Percentiles rank a stretch among this genome's conserved stretches.
phyloP scores from a whole-genome alignment of 2,797 vertebrate species.

The Octomys mimax region DNA sequence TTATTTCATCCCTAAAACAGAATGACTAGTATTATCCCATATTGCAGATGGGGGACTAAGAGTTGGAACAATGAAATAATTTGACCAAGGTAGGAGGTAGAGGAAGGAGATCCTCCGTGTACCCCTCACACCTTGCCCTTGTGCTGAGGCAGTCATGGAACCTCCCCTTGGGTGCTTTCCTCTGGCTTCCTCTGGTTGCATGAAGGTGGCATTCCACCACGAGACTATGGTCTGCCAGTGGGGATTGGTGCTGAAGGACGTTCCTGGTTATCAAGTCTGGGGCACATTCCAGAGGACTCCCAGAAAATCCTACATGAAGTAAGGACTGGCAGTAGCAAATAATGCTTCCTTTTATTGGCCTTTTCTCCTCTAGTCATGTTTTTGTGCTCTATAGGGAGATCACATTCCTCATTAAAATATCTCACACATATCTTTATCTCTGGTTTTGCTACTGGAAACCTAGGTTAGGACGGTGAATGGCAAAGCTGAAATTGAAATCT shows the following conservation, averaged over 20 bases:
- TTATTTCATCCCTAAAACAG: background rate
- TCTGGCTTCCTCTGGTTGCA: background rate
- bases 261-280: background rate
- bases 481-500: background rate
- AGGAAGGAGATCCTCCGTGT: background rate
- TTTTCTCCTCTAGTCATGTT: background rate
- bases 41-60: background rate
- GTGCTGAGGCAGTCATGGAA: background rate
- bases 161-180: background rate
- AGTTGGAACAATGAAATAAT: conserved; percentile 10
- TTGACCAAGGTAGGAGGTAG: background rate
- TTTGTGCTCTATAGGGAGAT: background rate
- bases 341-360: background rate
- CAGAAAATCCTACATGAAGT: background rate
- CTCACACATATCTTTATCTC: background rate
- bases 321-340: background rate
- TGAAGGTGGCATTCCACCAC: too few species aligned
- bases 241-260: background rate
- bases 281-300: background rate
- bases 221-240: background rate
- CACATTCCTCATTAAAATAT: background rate
- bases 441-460: background rate
- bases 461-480: background rate
- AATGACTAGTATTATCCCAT: background rate
- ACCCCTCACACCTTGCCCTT: background rate